A percentile compares a stretch with the other conserved stretches of the same genome.
Conservation (phyloP, 2,797 vertebrate species). For the Chaetophractus vellerosus region DNA sequence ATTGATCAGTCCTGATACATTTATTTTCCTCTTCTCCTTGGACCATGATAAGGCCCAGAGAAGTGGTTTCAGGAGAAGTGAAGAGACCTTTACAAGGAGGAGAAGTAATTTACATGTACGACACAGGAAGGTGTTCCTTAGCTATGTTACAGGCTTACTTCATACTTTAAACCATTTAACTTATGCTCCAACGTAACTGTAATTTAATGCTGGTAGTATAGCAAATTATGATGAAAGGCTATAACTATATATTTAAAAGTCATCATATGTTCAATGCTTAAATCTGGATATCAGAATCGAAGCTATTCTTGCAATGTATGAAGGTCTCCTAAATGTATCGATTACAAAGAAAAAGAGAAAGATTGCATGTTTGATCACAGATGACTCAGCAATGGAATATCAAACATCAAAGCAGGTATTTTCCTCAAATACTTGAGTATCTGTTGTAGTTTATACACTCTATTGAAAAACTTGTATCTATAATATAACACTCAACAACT, state of each 20-base stretch:
- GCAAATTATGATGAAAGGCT: constrained; percentile 72
- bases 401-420: constrained; percentile 47
- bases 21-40: constrained; percentile 3
- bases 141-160: background rate
- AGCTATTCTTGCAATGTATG: constrained; percentile 81
- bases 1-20: background rate
- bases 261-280: constrained; percentile 80
- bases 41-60: constrained; percentile 66
- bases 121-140: constrained; percentile 64
- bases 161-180: constrained; percentile 68
- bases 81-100: constrained; percentile 39
- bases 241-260: constrained; percentile 78
- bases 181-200: constrained; percentile 74
- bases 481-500: background rate
- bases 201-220: constrained; percentile 61
- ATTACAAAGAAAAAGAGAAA: constrained; percentile 76
- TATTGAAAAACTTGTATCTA: background rate
- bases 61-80: constrained; percentile 57
- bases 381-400: constrained; percentile 25
- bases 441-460: background rate
- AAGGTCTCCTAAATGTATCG: constrained; percentile 83
- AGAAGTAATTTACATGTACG: constrained; percentile 76
- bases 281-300: constrained; percentile 80
- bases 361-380: background rate
- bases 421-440: background rate